Conservation (phyloP, 2,888 invertebrate genomes). For the Dusona sp. region DNA sequence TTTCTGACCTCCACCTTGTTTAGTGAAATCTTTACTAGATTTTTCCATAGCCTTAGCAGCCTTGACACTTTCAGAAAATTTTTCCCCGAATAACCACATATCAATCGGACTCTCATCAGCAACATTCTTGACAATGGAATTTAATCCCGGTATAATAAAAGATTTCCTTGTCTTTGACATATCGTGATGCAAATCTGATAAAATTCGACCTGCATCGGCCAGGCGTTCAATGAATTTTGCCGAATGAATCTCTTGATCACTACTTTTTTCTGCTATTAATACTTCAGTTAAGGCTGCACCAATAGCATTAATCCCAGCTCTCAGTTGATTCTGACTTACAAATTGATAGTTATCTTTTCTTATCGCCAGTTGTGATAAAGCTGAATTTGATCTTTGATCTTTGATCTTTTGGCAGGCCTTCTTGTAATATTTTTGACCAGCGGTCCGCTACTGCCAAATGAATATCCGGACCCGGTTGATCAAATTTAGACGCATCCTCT, state of each 20-base stretch:
- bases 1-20: too few relatives aligned
- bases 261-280: conserved; percentile 45
- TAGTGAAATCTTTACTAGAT: too few relatives aligned
- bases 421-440: conserved; percentile 59
- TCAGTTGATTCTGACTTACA: conserved; percentile 51
- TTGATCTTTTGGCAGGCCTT: conserved; percentile 57
- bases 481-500: conserved; percentile 53
- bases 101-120: too few relatives aligned
- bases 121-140: conserved; percentile 55
- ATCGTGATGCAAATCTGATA: conserved; percentile 58
- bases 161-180: conserved; percentile 62
- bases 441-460: conserved; percentile 60
- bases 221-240: conserved; percentile 54
- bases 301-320: conserved; percentile 60
- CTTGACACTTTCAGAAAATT: too few relatives aligned
- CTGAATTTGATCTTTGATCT: conserved; percentile 53
- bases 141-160: too few relatives aligned
- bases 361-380: conserved; percentile 36
- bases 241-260: conserved; percentile 25
- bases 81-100: too few relatives aligned
- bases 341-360: conserved; percentile 54
- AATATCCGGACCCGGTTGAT: conserved; percentile 58
- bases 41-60: too few relatives aligned
- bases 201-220: conserved; percentile 58
- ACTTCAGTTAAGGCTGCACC: conserved; percentile 58